These are phyloP conservation scores for Crotalus tigris DNA, from an alignment of 2,113 vertebrate species.

Conservation along the genomic window DNA sequence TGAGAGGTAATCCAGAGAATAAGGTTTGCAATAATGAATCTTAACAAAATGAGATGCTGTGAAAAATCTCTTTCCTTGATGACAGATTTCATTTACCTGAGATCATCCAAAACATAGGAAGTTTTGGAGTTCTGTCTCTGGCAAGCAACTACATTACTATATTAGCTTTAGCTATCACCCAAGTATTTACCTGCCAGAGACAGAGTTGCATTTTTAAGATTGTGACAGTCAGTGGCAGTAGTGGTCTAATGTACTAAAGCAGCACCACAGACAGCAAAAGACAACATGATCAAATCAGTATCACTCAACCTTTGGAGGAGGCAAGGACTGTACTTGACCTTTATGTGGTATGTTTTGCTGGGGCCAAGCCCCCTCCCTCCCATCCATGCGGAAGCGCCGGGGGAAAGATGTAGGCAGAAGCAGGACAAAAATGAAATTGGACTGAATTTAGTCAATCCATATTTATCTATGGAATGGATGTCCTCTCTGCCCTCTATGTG, in stretches of 20 bases:
- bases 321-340: not conserved
- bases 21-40: conserved; percentile 26
- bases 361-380: not conserved
- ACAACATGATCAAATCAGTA: not conserved
- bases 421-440: not conserved
- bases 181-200: not conserved
- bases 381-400: not conserved
- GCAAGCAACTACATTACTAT: not conserved
- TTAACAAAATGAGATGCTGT: not conserved
- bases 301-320: not conserved
- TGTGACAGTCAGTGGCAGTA: not conserved
- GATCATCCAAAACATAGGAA: not conserved
- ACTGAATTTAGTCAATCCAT: not conserved
- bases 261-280: not conserved
- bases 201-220: not conserved
- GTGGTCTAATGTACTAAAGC: not conserved
- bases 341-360: not conserved
- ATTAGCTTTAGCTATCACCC: not conserved
- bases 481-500: not conserved
- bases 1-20: not conserved
- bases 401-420: not conserved
- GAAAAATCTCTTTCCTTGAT: not conserved
- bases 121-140: not conserved
- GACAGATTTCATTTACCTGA: not conserved
- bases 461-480: not conserved